Conservation (phyloP, 1,140 invertebrate species). For the Coelopa frigida region DNA sequence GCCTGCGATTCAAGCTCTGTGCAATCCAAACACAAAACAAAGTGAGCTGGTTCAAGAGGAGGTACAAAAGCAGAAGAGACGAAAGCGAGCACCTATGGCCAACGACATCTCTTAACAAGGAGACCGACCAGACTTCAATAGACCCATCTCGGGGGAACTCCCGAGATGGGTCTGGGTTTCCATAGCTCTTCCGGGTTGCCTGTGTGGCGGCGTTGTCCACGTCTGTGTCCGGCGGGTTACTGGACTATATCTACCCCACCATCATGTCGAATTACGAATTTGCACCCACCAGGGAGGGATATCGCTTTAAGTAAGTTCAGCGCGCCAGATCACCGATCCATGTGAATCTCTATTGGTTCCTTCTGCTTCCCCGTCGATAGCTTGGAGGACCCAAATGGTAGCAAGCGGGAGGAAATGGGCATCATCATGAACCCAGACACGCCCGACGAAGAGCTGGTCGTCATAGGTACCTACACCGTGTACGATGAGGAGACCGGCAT, state of each 20-base stretch:
- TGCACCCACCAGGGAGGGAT: conserved; percentile 26
- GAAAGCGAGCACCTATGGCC: no score
- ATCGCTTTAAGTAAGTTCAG: conserved; percentile 25
- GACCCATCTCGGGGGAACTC: no score
- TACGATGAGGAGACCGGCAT: conserved; percentile 35
- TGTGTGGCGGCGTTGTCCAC: conserved; percentile 19
- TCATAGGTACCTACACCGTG: conserved; percentile 29
- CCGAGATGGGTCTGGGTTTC: no score
- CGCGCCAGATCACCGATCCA: background rate
- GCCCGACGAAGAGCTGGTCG: conserved; percentile 27
- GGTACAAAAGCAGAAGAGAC: no score
- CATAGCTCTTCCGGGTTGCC: no score
- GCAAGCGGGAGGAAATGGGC: conserved; percentile 34
- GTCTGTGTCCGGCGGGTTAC: conserved; percentile 21
- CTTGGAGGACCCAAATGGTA: conserved; percentile 32
- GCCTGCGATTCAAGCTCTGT: no score
- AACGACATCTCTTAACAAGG: no score
- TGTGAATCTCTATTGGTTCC: background rate
- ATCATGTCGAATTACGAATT: conserved; percentile 20
- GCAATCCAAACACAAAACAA: no score
- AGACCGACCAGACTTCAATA: no score
- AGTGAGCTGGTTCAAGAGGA: no score
- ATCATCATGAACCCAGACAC: conserved; percentile 40
- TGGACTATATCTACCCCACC: conserved; percentile 21
- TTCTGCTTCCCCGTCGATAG: conserved; percentile 15